phyloP scores from a whole-genome alignment of 2,113 vertebrate species.

The Clarias magur region DNA sequence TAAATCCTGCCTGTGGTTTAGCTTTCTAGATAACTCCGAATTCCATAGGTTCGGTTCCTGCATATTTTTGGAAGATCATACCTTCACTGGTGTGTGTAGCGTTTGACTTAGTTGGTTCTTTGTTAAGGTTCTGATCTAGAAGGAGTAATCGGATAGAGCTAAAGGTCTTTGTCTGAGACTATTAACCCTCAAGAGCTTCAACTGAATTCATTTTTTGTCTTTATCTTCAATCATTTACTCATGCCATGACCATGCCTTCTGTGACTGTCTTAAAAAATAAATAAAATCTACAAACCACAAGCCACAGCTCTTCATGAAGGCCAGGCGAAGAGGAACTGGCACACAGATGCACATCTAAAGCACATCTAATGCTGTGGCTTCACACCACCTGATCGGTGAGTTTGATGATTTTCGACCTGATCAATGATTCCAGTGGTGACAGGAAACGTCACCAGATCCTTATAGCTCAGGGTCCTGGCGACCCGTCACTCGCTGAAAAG shows the following conservation, averaged over 20 bases:
- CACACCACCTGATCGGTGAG: slow-evolving; percentile 38
- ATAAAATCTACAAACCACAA: neutral
- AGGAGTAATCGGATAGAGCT: neutral
- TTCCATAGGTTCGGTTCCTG: neutral
- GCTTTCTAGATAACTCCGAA: neutral
- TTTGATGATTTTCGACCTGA: slow-evolving; percentile 62
- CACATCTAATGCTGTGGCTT: neutral
- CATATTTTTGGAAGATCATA: neutral
- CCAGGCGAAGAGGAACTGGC: neutral
- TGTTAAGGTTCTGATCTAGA: neutral
- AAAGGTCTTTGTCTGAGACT: neutral
- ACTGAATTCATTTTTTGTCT: neutral
- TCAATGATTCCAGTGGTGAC: slow-evolving; percentile 63
- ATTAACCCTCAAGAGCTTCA: neutral
- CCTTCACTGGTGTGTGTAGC: neutral
- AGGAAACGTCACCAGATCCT: slow-evolving; percentile 75
- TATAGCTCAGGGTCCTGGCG: slow-evolving; percentile 60
- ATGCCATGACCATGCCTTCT: neutral
- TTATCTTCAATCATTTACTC: neutral
- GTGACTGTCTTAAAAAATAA: neutral
- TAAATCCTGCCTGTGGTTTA: neutral
- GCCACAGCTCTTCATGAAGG: neutral
- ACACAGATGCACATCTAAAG: slow-evolving; percentile 9
- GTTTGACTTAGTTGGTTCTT: neutral
- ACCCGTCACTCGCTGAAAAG: slow-evolving; percentile 76